Evolutionary conservation across 2,113 vertebrate species (phyloP).

Genomic region (Leucosticte australis): DNA sequence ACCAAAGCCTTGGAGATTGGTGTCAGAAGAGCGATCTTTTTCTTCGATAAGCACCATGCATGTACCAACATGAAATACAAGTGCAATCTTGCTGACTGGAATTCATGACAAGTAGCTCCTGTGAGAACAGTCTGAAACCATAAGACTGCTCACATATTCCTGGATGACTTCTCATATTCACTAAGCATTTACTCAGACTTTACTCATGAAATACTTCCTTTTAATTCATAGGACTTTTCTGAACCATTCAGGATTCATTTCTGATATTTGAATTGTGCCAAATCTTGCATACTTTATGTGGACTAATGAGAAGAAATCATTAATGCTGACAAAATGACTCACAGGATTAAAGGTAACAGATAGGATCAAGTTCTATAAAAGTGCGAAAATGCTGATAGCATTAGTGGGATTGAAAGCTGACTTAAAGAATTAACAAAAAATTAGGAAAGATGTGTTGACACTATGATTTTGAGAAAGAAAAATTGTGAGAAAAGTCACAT

Average conservation of each 20-base stretch:
- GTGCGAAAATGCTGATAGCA: neutral
- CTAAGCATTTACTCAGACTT: conserved; percentile 15
- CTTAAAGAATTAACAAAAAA: neutral
- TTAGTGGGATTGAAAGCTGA: neutral
- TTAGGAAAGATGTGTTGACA: neutral
- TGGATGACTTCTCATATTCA: neutral
- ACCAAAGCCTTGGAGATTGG: conserved; percentile 59
- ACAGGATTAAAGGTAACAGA: neutral
- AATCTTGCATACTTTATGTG: neutral
- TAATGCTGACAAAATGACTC: neutral
- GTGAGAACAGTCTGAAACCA: conserved; percentile 35
- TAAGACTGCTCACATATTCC: neutral
- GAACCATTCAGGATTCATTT: neutral
- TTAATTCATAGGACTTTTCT: neutral
- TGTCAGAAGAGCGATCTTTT: conserved; percentile 52
- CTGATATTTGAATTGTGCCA: neutral
- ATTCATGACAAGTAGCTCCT: conserved; percentile 51
- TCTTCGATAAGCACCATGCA: conserved; percentile 51
- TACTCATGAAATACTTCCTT: neutral
- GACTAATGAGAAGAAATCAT: neutral
- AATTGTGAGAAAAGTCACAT: neutral
- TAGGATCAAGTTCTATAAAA: neutral
- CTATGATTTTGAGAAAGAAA: neutral
- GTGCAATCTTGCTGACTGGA: conserved; percentile 31
- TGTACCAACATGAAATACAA: conserved; percentile 58